These are phyloP conservation scores for Drosophila mojavensis DNA, from an alignment of 1,140 invertebrate species.

Conservation along the genomic window DNA sequence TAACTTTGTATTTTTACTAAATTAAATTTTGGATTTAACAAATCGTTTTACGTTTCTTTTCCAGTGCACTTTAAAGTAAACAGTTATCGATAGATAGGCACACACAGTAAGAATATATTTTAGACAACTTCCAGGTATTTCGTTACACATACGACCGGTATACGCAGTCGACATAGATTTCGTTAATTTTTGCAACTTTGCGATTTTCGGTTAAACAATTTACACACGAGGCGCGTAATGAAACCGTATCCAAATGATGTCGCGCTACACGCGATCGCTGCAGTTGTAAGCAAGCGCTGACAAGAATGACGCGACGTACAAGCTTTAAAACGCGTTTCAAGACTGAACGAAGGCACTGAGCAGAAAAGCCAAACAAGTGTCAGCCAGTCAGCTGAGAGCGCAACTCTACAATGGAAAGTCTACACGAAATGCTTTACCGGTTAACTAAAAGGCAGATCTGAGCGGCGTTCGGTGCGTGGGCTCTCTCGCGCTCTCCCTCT, in stretches of 20 bases:
- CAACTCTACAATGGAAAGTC: slow-evolving; percentile 58
- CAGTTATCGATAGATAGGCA: slow-evolving; percentile 7
- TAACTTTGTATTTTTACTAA: not conserved
- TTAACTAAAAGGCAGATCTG: slow-evolving; percentile 28
- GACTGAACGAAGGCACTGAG: slow-evolving; percentile 52
- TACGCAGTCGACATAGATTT: slow-evolving; percentile 29
- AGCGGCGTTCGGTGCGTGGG: slow-evolving; percentile 14
- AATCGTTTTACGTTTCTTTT: slow-evolving; percentile 5
- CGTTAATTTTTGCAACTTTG: slow-evolving; percentile 49
- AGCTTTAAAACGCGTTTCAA: slow-evolving; percentile 69
- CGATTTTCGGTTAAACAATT: slow-evolving; percentile 34
- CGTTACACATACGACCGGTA: slow-evolving; percentile 51
- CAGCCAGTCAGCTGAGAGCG: slow-evolving; percentile 47
- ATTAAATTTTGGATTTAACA: not conserved
- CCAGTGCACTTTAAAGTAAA: not conserved
- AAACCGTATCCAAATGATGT: slow-evolving; percentile 71
- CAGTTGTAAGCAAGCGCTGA: slow-evolving; percentile 6
- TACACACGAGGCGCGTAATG: slow-evolving; percentile 29
- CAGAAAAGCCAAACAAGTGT: slow-evolving; percentile 71
- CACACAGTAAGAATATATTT: not conserved
- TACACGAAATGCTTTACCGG: slow-evolving; percentile 56
- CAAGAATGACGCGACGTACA: slow-evolving; percentile 37
- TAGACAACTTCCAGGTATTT: slow-evolving; percentile 23
- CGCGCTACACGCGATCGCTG: slow-evolving; percentile 35
- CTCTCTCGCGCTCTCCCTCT: slow-evolving; percentile 4